Evolutionary conservation across 2,888 invertebrate genomes (phyloP).

Genomic region (Pogonocherus hispidulus): DNA sequence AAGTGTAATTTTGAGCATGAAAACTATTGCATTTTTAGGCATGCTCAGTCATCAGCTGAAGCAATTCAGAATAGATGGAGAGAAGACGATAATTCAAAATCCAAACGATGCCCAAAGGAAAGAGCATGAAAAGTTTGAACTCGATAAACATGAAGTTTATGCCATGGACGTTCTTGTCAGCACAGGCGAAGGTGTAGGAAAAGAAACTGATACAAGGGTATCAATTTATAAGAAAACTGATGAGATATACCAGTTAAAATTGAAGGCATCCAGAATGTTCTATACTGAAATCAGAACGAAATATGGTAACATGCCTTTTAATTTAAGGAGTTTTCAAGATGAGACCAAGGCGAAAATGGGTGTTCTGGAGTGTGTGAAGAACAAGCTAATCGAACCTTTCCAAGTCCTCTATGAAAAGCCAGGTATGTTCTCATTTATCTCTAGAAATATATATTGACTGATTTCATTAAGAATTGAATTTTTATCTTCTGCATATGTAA

Average conservation of each 20-base stretch:
- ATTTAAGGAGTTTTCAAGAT: slow-evolving; percentile 93
- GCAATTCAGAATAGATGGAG: slow-evolving; percentile 97
- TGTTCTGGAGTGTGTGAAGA: slow-evolving; percentile 97
- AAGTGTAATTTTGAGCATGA: not conserved
- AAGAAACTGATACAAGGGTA: slow-evolving; percentile 94
- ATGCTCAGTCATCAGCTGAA: slow-evolving; percentile 96
- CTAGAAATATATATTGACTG: no score
- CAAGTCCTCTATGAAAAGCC: slow-evolving; percentile 89
- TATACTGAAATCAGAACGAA: slow-evolving; percentile 87
- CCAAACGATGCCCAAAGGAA: slow-evolving; percentile 97
- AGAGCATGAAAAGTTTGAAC: slow-evolving; percentile 96
- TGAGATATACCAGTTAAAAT: slow-evolving; percentile 95
- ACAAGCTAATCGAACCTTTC: slow-evolving; percentile 98
- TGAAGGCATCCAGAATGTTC: slow-evolving; percentile 95
- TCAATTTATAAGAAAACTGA: slow-evolving; percentile 99
- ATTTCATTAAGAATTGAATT: no score
- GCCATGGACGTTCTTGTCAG: slow-evolving; percentile 95
- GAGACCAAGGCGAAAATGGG: slow-evolving; percentile 99
- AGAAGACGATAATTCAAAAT: slow-evolving; percentile 97
- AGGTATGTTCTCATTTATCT: slow-evolving; percentile 69
- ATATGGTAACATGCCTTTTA: slow-evolving; percentile 98
- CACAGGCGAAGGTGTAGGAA: slow-evolving; percentile 82
- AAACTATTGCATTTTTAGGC: slow-evolving; percentile 51
- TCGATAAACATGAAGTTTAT: slow-evolving; percentile 97
- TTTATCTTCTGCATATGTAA: no score